These are phyloP conservation scores for Tenthredo notha DNA, from an alignment of 2,888 invertebrate species.

Conservation along the genomic window DNA sequence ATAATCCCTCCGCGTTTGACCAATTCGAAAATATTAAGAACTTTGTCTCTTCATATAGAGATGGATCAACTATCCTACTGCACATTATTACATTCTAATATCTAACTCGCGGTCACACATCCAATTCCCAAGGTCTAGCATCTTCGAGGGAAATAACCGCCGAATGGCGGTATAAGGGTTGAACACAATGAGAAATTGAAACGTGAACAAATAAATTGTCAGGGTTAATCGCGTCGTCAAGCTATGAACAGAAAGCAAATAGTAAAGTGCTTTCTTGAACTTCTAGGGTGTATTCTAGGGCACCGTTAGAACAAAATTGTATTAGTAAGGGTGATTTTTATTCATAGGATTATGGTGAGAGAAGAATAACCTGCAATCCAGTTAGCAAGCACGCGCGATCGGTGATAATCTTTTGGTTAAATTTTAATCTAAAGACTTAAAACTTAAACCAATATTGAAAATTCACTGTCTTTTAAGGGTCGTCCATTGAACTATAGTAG, in stretches of 20 bases:
- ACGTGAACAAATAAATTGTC: constrained; percentile 15
- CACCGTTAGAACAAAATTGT: neutral
- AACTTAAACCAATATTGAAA: constrained; percentile 38
- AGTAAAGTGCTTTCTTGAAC: neutral
- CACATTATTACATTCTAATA: neutral
- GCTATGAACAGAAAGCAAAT: neutral
- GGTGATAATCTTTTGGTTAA: constrained; percentile 27
- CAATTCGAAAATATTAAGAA: neutral
- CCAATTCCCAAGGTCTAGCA: neutral
- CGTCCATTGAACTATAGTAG: neutral
- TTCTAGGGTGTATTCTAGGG: too few species aligned
- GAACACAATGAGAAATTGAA: neutral
- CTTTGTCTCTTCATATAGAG: neutral
- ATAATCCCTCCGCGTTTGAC: constrained; percentile 66
- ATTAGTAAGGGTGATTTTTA: neutral
- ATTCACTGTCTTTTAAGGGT: neutral
- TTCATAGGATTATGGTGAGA: neutral
- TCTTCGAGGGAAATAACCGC: neutral
- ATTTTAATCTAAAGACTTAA: constrained; percentile 23
- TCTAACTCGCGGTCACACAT: neutral
- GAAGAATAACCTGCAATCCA: constrained; percentile 34
- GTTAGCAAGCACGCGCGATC: constrained; percentile 32
- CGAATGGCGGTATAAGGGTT: neutral
- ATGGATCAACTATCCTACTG: neutral
- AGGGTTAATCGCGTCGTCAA: constrained; percentile 2